Evolutionary conservation across 2,113 vertebrate genomes (phyloP).

Genomic region (Ochotona princeps): DNA sequence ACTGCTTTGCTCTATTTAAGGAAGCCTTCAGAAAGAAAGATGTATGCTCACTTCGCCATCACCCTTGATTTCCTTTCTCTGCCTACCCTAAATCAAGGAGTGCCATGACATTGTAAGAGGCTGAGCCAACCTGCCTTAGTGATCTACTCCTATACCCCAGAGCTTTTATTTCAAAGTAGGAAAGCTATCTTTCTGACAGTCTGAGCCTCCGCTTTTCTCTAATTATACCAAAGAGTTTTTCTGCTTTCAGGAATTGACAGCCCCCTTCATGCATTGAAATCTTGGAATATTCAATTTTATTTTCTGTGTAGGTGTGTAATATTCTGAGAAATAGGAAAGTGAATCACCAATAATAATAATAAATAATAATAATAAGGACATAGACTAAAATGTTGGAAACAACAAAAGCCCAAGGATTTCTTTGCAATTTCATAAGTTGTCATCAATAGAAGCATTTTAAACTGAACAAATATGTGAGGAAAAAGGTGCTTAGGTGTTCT

Average conservation of each 20-base stretch:
- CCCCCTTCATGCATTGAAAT: conserved; percentile 15
- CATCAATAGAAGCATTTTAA: neutral
- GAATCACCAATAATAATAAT: conserved; percentile 12
- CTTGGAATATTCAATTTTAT: conserved; percentile 31
- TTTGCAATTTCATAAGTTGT: conserved; percentile 7
- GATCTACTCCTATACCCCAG: neutral
- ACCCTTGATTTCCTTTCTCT: conserved; percentile 22
- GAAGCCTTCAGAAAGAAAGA: neutral
- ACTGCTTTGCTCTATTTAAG: neutral
- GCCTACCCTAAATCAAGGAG: neutral
- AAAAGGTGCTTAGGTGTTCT: conserved; percentile 23
- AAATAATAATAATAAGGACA: neutral
- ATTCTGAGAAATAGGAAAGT: conserved; percentile 61
- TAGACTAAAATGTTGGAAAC: conserved; percentile 8
- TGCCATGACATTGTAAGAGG: neutral
- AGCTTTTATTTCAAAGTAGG: conserved; percentile 28
- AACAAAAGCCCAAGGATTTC: conserved; percentile 25
- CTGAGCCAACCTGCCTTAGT: neutral
- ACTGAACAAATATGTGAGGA: neutral
- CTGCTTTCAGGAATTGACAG: conserved; percentile 39
- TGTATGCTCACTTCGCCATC: neutral
- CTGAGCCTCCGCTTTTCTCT: neutral
- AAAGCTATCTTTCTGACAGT: neutral
- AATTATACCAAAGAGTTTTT: neutral
- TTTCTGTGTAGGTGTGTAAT: conserved; percentile 54